Base-by-base conservation (phyloP, 1,140 invertebrate species). In the Latrodectus geometricus region DNA sequence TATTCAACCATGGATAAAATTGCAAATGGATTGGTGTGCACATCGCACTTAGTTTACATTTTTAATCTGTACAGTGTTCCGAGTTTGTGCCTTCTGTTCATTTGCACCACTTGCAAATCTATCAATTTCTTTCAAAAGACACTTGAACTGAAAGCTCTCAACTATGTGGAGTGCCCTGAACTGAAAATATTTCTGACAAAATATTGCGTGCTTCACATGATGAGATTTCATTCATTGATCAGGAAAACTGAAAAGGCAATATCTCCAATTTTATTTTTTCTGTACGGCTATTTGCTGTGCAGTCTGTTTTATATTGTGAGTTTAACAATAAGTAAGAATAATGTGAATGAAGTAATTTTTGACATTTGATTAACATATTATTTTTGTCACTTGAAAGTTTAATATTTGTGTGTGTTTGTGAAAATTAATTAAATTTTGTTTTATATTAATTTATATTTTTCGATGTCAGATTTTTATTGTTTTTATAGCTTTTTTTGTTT, bases 241-340 rank as follows among this genome's bases (percentile, higher is more conserved):
- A 68, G 7, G 8, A 35, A 68, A 50, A 68, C 65, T 0, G 61
- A 79, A 69, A 66, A 69, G 7, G 77, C 65, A 11, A 8, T 79
- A 17, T 79, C 77, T 50, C 77, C 77, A 0, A 52, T 50, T 49
- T 17, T 79, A 8, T 79, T 79, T 15, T 79, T 79, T 56, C 23
- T 79, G 9, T 79, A 79, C 11, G n/a, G 77, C 9, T 79, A 79
- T 50, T 61, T 49, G 8, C 65, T 79, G 0, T 52, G 77, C 56
- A 79, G 77, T 15, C 20, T 79, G 65, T 79, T 79, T 69, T 79
- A 79, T 21, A 50, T 79, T n/a, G 77, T 79, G 35, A 79, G 77
- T 20, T n/a, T 79, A 12, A 79, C 66, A 8, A 79, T 79, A 14
- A 56, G 74, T 76, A 56, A 76, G 74, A 56, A 75, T 20, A 5